Evolutionary conservation across 2,888 invertebrate genomes (phyloP).

Genomic region (Tetropium fuscum): DNA sequence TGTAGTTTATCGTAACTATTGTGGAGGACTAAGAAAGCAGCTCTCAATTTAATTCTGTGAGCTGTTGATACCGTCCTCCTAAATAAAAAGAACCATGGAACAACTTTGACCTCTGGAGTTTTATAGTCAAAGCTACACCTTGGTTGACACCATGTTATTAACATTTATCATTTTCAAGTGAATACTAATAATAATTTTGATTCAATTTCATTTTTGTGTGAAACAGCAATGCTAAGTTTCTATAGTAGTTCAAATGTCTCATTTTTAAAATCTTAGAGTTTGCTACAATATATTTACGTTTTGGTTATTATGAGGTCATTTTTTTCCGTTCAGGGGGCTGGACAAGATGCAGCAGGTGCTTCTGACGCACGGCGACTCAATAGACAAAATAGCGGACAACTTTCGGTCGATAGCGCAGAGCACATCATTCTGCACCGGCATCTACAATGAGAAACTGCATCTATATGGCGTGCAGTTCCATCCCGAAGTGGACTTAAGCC

Average conservation of each 20-base stretch:
- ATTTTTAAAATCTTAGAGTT: no score
- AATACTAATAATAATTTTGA: no score
- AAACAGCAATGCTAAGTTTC: no score
- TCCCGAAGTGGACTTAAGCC: constrained; percentile 94
- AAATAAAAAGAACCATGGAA: constrained; percentile 31
- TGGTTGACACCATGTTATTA: constrained; percentile 17
- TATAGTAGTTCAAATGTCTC: no score
- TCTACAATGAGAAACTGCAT: constrained; percentile 90
- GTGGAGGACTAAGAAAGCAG: constrained; percentile 33
- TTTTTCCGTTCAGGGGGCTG: constrained; percentile 76
- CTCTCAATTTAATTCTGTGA: constrained; percentile 16
- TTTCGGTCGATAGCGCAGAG: constrained; percentile 91
- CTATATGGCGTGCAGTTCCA: constrained; percentile 99
- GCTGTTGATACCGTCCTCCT: constrained; percentile 35
- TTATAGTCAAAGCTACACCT: constrained; percentile 33
- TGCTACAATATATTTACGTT: no score
- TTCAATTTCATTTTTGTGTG: no score
- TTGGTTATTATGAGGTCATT: no score
- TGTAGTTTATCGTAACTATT: no score
- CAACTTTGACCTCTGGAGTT: constrained; percentile 31
- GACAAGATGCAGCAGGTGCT: constrained; percentile 90
- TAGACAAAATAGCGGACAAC: constrained; percentile 90
- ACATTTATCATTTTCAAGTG: not conserved
- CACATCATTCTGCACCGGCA: constrained; percentile 85
- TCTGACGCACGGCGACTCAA: constrained; percentile 97